Base-by-base conservation (phyloP, 2,888 invertebrate genomes). In the Acanthopleura granulata region DNA sequence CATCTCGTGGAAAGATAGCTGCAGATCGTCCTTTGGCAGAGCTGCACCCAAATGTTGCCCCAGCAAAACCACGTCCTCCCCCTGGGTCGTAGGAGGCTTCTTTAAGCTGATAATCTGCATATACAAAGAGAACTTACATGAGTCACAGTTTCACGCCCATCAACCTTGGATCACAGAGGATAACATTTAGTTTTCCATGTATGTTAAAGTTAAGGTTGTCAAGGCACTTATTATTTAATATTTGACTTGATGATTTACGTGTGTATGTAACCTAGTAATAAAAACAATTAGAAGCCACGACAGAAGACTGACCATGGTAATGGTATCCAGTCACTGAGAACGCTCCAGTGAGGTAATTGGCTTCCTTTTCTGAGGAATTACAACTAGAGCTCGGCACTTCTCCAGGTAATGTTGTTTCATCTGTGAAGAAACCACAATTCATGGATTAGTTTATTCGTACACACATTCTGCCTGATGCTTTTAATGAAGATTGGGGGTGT, bases 311-410 rank as follows among this genome's bases (percentile, higher is more conserved):
- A 81, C 81, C 78, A 70, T 79, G 80, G 72, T 79, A 83, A 50
- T 80, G 78, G 74, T 79, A 83, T 69, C 74, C 76, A 14, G 80
- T 75, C 14, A 81, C 78, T 1, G 82, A 75, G 9, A 79, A 73
- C 0, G 82, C 80, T 30, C 83, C 76, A 18, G 84, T 78, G 62
- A 83, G 82, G 14, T 83, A 87, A 72, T 83, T 84, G 49, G 86
- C 85, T 72, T 86, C 87, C 73, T 85, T 84, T 69, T 87, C 87
- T 9, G 85, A 83, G 0, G 86, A 83, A 75, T 84, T 82, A 77
- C 86, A 88, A 1, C 87, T 86, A 11, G 85, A 85, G 73, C 86
- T 84, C 25, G 86, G 86, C n/a, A 85, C 82, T 62, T 88, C 89
- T 0, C 86, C 87, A 3, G 89, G 88, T 29, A 87, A 78, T 27